Base-by-base conservation (phyloP, 2,113 vertebrate genomes). In the Chloebia gouldiae region DNA sequence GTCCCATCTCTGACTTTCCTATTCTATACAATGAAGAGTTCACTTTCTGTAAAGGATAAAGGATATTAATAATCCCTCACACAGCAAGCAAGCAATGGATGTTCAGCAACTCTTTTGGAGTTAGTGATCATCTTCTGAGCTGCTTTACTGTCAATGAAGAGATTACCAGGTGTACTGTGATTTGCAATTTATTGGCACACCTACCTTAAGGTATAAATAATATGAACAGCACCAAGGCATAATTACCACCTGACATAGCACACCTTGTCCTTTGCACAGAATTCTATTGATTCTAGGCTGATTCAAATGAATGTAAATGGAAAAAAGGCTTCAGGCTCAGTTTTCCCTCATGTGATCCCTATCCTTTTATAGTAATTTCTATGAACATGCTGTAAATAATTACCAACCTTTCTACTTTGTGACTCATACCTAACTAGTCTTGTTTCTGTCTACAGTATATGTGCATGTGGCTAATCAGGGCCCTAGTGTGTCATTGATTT, bases 331-430 rank as follows among this genome's bases (percentile, higher is more conserved):
- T n/a, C 37, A 91, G 77, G 83, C 69, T 61, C 65, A 88, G 60
- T 81, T 91, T 96, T 91, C 45, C 40, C 24, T 64, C 27, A 31
- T 93, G 80, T 53, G 63, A 56, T 31, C 33, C 33, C n/a, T 95
- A 78, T 86, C 91, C 93, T 97, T 97, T 86, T 97, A 94, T 90
- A 96, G 94, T 72, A 85, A 95, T 86, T 91, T 93, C 83, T 76
- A 92, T 86, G 81, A 95, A 77, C 23, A 39, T 3, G 1, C 50
- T 27, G 42, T 44, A 78, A 87, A 83, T 88, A 90, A 73, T 69
- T 88, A 95, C 93, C 64, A 4, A 73, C 56, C 75, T 87, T 92
- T 94, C 83, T 93, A 77, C 86, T 94, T 90, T 72, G 49, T 97
- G 94, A 96, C 70, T 97, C 94, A 96, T 40, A 56, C 37, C 50